phyloP scores from a whole-genome alignment of 1,140 invertebrate species.

The Drosophila pseudoananassae region DNA sequence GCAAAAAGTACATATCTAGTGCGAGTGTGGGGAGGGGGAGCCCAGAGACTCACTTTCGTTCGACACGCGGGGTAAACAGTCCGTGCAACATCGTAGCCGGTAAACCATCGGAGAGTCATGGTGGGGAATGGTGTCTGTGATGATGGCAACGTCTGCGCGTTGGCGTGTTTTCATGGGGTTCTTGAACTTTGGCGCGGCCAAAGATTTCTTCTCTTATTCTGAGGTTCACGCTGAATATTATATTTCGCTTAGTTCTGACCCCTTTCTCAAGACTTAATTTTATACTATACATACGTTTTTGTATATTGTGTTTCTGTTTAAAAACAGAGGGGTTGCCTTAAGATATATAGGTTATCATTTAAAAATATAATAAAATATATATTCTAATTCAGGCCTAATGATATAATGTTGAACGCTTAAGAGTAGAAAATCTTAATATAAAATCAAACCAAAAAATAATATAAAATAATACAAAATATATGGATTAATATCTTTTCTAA shows the following conservation, averaged over 20 bases:
- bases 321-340: too few relatives aligned
- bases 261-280: conserved; percentile 11
- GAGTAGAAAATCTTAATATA: too few relatives aligned
- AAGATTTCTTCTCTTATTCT: conserved; percentile 53
- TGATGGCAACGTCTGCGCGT: conserved; percentile 36
- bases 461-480: too few relatives aligned
- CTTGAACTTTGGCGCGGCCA: conserved; percentile 62
- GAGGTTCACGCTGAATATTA: conserved; percentile 32
- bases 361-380: too few relatives aligned
- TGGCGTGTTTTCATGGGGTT: conserved; percentile 71
- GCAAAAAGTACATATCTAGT: conserved; percentile 1
- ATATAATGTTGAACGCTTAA: too few relatives aligned
- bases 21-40: background rate
- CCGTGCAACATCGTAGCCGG: conserved; percentile 52
- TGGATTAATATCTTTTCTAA: too few relatives aligned
- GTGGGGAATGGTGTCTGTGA: conserved; percentile 35
- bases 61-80: conserved; percentile 12
- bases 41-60: conserved; percentile 58
- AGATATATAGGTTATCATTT: too few relatives aligned
- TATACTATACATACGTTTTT: background rate
- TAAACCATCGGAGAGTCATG: conserved; percentile 54
- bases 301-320: too few relatives aligned
- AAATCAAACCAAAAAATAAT: too few relatives aligned
- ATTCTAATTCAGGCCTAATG: too few relatives aligned
- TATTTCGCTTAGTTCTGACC: conserved; percentile 40